Conservation (phyloP, 2,113 vertebrate genomes). For the Otus sunia region DNA sequence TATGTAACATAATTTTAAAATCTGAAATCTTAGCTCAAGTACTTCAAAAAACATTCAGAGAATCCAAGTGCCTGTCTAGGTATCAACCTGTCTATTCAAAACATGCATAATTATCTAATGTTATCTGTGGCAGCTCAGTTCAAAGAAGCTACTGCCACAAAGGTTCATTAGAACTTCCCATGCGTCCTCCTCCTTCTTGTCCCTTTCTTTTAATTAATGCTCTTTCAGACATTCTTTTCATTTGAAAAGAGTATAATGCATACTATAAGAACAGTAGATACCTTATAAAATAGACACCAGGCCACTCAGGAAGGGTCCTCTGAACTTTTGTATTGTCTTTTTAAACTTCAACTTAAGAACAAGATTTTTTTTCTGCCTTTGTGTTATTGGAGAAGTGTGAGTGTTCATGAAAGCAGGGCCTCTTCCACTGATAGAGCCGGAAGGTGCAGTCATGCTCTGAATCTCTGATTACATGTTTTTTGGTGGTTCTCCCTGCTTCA, state of each 20-base stretch:
- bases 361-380: not conserved
- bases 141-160: not conserved
- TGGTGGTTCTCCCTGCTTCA: not conserved
- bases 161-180: not conserved
- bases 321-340: not conserved
- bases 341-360: not conserved
- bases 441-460: not conserved
- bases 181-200: not conserved
- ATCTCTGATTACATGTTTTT: not conserved
- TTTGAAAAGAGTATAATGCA: not conserved
- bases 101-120: not conserved
- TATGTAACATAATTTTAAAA: not conserved
- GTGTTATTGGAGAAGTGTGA: not conserved
- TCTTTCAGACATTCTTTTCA: not conserved
- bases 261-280: not conserved
- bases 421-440: not conserved
- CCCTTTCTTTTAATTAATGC: not conserved
- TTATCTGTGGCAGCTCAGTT: not conserved
- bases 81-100: not conserved
- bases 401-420: not conserved
- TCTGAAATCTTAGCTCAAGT: not conserved
- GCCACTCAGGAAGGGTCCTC: not conserved
- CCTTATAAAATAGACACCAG: not conserved
- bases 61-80: not conserved
- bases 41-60: not conserved